A percentile compares a stretch with the other conserved stretches of the same genome.
phyloP scores from a whole-genome alignment of 2,113 vertebrate genomes.

The human region GRCh38 chr6:143629001-143629500 shows the following conservation, averaged over 20 bases:
- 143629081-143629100: not conserved
- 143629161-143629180: not conserved
- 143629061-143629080: not conserved
- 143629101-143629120: not conserved
- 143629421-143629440: slow-evolving; percentile 24
- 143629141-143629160: not conserved
- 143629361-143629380: slow-evolving; percentile 31
- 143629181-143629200: not conserved
- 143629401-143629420: slow-evolving; percentile 23
- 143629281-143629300: not conserved
- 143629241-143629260: not conserved
- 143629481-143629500: not conserved
- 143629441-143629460: not conserved
- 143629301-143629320: slow-evolving; percentile 30
- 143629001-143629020: not conserved
- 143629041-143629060: not conserved
- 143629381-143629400: slow-evolving; percentile 21
- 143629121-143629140: not conserved
- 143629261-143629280: not conserved
- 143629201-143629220: not conserved
- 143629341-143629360: slow-evolving; percentile 52
- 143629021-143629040: not conserved
- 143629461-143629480: not conserved
- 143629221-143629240: not conserved
- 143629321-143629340: slow-evolving; percentile 19